Conservation (phyloP, 1,140 invertebrate genomes). For the Tenebrio molitor region DNA sequence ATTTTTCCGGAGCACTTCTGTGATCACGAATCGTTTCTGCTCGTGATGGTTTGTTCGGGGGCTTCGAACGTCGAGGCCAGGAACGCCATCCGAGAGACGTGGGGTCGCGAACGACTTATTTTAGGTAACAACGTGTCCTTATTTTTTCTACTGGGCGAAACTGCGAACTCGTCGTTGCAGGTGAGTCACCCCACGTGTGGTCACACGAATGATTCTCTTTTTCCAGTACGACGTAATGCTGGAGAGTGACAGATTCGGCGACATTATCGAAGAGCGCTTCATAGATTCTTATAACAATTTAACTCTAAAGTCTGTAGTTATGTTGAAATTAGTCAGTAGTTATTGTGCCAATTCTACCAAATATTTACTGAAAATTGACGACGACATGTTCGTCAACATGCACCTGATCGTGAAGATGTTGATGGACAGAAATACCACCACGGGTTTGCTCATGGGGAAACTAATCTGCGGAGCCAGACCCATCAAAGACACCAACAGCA, state of each 20-base stretch:
- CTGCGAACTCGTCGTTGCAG: constrained; percentile 70
- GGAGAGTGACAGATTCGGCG: constrained; percentile 76
- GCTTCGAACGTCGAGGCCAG: constrained; percentile 77
- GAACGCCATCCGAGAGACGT: constrained; percentile 83
- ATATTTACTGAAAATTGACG: constrained; percentile 87
- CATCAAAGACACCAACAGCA: constrained; percentile 78
- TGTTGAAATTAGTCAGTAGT: constrained; percentile 83
- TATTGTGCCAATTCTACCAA: constrained; percentile 71
- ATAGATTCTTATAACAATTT: constrained; percentile 94
- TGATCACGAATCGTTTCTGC: constrained; percentile 70
- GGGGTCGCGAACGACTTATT: constrained; percentile 79
- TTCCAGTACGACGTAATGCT: constrained; percentile 48
- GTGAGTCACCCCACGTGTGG: constrained; percentile 59
- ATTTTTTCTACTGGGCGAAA: constrained; percentile 72
- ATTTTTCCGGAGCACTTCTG: constrained; percentile 76
- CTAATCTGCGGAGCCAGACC: constrained; percentile 82
- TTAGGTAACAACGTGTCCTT: constrained; percentile 65
- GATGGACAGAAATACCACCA: constrained; percentile 61
- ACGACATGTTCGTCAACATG: constrained; percentile 88
- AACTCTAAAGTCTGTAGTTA: constrained; percentile 89
- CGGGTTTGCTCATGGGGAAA: constrained; percentile 76
- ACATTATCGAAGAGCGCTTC: constrained; percentile 94
- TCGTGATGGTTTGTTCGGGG: constrained; percentile 82
- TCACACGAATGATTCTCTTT: not conserved
- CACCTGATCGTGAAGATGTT: constrained; percentile 68